Conservation (phyloP, 2,797 vertebrate species). For the Rhinogobio ventralis region DNA sequence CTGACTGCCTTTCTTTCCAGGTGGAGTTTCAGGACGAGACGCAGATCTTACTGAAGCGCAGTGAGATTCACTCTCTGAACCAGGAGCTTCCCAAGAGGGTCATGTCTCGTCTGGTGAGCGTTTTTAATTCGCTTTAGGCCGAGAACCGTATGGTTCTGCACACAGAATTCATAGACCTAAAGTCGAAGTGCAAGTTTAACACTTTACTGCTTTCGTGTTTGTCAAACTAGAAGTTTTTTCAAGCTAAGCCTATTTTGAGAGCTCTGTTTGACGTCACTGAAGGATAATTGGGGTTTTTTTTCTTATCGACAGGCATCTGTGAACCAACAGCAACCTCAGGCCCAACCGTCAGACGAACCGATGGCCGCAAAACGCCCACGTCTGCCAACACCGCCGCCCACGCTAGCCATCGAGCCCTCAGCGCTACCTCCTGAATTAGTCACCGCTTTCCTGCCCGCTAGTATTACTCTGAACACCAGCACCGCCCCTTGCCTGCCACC, state of each 20-base stretch:
- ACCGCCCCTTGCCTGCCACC: background rate
- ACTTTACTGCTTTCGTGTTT: too few species aligned
- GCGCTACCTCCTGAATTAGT: background rate
- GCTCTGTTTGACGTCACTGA: conserved; percentile 54
- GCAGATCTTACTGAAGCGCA: conserved; percentile 89
- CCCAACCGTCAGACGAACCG: conserved; percentile 77
- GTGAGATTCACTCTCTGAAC: conserved; percentile 89
- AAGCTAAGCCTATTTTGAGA: background rate
- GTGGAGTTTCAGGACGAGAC: conserved; percentile 95
- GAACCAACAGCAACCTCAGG: conserved; percentile 69
- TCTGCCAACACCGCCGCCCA: conserved; percentile 66
- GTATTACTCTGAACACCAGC: conserved; percentile 27
- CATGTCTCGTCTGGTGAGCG: conserved; percentile 88
- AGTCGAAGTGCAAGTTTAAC: background rate
- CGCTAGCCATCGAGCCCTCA: conserved; percentile 43
- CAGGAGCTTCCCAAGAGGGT: conserved; percentile 95
- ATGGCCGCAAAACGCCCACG: conserved; percentile 85
- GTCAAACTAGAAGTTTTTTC: background rate
- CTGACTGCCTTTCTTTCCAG: conserved; percentile 69
- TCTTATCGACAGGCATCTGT: conserved; percentile 47
- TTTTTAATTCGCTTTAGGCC: background rate
- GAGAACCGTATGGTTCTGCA: background rate
- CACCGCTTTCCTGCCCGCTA: conserved; percentile 37
- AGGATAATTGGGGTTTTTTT: background rate
- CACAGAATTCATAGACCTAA: background rate